Conservation (phyloP, 2,888 invertebrate species). For the Ectobius pallidus region DNA sequence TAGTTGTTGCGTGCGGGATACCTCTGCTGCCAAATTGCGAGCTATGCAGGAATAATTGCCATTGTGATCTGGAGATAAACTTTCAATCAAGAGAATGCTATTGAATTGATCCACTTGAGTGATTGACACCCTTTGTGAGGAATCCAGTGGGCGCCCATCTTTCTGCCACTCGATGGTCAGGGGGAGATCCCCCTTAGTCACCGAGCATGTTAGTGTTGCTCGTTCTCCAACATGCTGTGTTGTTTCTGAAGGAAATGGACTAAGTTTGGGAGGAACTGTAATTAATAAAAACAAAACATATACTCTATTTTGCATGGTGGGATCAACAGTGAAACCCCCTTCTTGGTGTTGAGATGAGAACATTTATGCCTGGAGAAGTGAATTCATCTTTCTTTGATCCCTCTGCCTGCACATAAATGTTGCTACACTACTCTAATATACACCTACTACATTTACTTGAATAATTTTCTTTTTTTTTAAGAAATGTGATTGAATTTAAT, state of each 20-base stretch:
- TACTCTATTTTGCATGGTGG: neutral
- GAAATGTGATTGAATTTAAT: too few species aligned
- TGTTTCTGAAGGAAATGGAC: conserved; percentile 71
- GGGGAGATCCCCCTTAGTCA: conserved; percentile 77
- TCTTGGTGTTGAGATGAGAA: too few species aligned
- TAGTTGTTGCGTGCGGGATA: conserved; percentile 73
- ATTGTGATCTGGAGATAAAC: conserved; percentile 75
- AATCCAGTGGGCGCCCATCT: conserved; percentile 69
- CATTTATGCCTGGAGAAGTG: too few species aligned
- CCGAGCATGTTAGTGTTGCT: conserved; percentile 75
- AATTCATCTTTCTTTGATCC: too few species aligned
- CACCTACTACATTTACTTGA: too few species aligned
- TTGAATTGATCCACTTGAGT: conserved; percentile 78
- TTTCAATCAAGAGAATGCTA: conserved; percentile 78
- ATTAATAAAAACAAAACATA: conserved; percentile 48
- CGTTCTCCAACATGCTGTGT: conserved; percentile 75
- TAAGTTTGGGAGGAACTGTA: conserved; percentile 79
- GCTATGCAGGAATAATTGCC: conserved; percentile 80
- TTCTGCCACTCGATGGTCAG: conserved; percentile 78
- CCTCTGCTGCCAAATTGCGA: conserved; percentile 73
- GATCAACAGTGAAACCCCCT: too few species aligned
- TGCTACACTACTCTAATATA: too few species aligned
- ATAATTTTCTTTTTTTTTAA: too few species aligned
- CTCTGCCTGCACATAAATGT: too few species aligned
- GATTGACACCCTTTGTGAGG: conserved; percentile 67